Evolutionary conservation across 2,888 invertebrate genomes (phyloP), one percentile per base, ranked within the genome.

Genomic region (Agrotis puta): DNA sequence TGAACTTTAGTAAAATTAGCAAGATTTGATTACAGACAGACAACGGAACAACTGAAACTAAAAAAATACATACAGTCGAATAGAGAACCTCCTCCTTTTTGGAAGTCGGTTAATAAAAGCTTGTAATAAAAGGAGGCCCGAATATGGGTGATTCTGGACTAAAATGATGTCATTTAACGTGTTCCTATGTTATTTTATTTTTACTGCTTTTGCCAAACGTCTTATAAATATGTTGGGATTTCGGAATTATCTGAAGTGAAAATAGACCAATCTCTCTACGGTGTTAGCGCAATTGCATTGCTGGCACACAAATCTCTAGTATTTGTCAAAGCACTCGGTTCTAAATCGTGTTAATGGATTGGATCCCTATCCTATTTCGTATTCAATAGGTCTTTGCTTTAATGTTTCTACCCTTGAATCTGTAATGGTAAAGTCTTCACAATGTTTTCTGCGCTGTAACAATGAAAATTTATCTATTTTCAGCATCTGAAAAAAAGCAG

Each of bases 261-360:
- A 39, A 54, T 51, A 20, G 22, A 64, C 63, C 48, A 48, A 14
- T 56, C 27, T 73, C 27, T 16, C 27, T 18, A 16, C 47, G 39
- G 47, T 24, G 57, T 58, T 51, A 58, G 13, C 51, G 33, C 56
- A 50, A 67, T 67, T 43, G 64, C 64, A 74, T 58, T 43, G 64
- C 43, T 33, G 33, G 24, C 33, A 57, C 24, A 73, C 50, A 27
- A n/a, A 24, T 20, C 53, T 45, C 4, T 22, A 43, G 20, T 13
- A 54, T 72, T 47, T 57, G 64, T 58, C 74, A 53, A 65, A 74
- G 58, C 74, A 65, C 33, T 50, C 57, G 39, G 24, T 45, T 43
- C 22, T n/a, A 39, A 64, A 74, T 39, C 24, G 33, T n/a, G 39
- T 51, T 74, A 74, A 58, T 58, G 50, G 74, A 74, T 58, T 74